These are phyloP conservation scores for Heliocidaris erythrogramma DNA, from an alignment of 35 echinoderm and acorn worm species.

Conservation along the genomic window DNA sequence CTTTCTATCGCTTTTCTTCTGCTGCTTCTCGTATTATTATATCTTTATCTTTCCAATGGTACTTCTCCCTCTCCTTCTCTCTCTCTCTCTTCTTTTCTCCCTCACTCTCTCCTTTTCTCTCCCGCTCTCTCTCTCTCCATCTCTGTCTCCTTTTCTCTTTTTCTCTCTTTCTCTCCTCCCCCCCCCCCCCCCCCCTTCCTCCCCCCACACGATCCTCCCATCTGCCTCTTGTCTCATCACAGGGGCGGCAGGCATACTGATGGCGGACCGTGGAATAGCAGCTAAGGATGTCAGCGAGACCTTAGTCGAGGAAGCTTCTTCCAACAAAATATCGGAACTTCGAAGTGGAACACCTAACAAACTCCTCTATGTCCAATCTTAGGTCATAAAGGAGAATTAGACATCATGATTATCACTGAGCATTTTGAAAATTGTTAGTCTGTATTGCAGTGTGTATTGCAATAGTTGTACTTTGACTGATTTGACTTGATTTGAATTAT, in stretches of 20 bases:
- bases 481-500: too few species aligned
- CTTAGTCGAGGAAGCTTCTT: neutral
- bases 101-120: neutral
- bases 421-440: too few species aligned
- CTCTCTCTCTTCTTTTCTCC: neutral
- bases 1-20: too few species aligned
- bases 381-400: neutral
- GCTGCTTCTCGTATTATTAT: too few species aligned
- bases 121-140: neutral
- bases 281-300: neutral
- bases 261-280: neutral
- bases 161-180: neutral
- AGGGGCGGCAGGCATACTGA: constrained; percentile 29
- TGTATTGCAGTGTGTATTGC: too few species aligned
- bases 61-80: neutral
- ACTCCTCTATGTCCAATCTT: neutral
- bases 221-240: neutral
- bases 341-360: constrained; percentile 23
- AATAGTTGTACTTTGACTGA: too few species aligned
- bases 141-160: neutral
- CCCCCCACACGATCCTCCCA: neutral
- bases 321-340: neutral
- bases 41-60: too few species aligned
- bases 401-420: too few species aligned
- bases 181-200: neutral